Conservation (phyloP, 1,140 invertebrate species). For the Anastrepha obliqua region DNA sequence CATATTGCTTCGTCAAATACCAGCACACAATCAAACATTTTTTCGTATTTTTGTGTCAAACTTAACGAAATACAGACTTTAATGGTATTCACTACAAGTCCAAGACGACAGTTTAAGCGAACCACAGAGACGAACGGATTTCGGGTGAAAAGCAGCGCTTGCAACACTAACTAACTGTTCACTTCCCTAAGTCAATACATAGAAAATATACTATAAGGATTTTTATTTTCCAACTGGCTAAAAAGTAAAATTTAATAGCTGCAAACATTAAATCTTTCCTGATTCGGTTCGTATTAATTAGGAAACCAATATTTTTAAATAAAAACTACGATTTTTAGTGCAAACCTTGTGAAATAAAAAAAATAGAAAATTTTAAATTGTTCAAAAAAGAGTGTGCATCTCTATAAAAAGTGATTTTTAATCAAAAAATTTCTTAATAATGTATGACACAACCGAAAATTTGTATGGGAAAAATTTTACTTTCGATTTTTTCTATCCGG, state of each 20-base stretch:
- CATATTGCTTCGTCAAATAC: conserved; percentile 50
- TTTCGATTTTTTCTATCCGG: conserved; percentile 68
- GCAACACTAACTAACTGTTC: conserved; percentile 30
- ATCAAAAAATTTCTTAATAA: conserved; percentile 23
- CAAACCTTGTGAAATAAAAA: not conserved
- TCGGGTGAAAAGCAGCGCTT: conserved; percentile 65
- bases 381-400: not conserved
- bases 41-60: conserved; percentile 29
- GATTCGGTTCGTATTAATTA: conserved; percentile 27
- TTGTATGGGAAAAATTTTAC: conserved; percentile 57
- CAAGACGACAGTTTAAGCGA: conserved; percentile 74
- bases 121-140: conserved; percentile 73
- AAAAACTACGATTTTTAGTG: not conserved
- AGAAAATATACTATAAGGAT: conserved; percentile 60
- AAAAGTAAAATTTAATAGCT: conserved; percentile 51
- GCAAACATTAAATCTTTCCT: conserved; percentile 32
- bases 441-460: conserved; percentile 38
- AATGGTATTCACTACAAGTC: conserved; percentile 66
- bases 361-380: not conserved
- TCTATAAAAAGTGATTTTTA: not conserved
- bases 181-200: conserved; percentile 35
- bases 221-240: conserved; percentile 59
- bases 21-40: conserved; percentile 59
- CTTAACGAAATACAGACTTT: conserved; percentile 71
- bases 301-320: not conserved